phyloP scores from a whole-genome alignment of 2,888 invertebrate species.

The Drosophila paucipuncta region DNA sequence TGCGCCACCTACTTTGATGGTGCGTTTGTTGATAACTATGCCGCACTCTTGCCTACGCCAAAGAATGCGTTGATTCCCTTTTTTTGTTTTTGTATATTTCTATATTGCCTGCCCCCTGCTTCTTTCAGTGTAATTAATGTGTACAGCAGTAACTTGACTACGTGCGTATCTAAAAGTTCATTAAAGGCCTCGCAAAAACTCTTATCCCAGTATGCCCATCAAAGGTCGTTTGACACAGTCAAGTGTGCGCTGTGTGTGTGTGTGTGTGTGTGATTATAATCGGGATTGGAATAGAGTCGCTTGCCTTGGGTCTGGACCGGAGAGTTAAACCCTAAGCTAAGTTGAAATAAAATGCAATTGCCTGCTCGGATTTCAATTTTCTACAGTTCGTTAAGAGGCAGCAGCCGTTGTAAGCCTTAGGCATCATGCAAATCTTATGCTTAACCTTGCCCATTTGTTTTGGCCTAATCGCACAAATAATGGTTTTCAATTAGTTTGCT shows the following conservation, averaged over 20 bases:
- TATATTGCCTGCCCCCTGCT: not conserved
- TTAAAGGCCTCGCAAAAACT: slow-evolving; percentile 57
- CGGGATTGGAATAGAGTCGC: slow-evolving; percentile 16
- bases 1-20: slow-evolving; percentile 80
- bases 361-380: slow-evolving; percentile 63
- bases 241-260: slow-evolving; percentile 38
- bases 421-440: slow-evolving; percentile 70
- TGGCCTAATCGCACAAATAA: slow-evolving; percentile 77
- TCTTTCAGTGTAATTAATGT: slow-evolving; percentile 69
- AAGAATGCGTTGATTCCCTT: slow-evolving; percentile 43
- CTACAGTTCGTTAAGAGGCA: slow-evolving; percentile 61
- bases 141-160: slow-evolving; percentile 48
- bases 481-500: slow-evolving; percentile 75
- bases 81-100: not conserved
- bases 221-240: slow-evolving; percentile 75
- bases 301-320: slow-evolving; percentile 12
- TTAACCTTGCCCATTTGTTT: slow-evolving; percentile 79
- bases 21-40: slow-evolving; percentile 65
- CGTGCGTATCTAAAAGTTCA: slow-evolving; percentile 77
- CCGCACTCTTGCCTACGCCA: slow-evolving; percentile 40
- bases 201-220: slow-evolving; percentile 68
- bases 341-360: slow-evolving; percentile 76
- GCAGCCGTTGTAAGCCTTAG: slow-evolving; percentile 25
- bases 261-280: not conserved
- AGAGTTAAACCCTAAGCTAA: slow-evolving; percentile 45